Evolutionary conservation across 2,888 invertebrate genomes (phyloP).

Genomic region (Pseudeuparius sepicola): DNA sequence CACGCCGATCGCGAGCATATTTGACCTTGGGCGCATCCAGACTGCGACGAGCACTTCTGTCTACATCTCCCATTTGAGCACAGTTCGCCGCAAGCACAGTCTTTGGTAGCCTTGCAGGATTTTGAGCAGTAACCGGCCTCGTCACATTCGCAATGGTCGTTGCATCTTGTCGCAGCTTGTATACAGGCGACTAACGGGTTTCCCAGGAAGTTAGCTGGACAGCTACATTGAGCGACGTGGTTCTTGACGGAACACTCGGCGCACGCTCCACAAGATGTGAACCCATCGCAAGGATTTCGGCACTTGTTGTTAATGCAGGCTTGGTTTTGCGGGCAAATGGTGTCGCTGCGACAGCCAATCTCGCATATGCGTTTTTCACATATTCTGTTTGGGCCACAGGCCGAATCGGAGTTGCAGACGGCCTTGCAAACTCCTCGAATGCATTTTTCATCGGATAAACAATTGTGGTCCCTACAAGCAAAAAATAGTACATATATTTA

Average conservation of each 20-base stretch:
- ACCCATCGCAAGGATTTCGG: constrained; percentile 69
- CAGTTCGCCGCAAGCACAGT: constrained; percentile 75
- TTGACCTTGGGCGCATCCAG: constrained; percentile 65
- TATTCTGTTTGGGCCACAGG: constrained; percentile 71
- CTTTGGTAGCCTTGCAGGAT: constrained; percentile 52
- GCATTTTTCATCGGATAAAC: constrained; percentile 78
- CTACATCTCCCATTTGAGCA: constrained; percentile 67
- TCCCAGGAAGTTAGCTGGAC: constrained; percentile 69
- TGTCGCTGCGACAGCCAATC: constrained; percentile 78
- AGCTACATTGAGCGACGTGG: constrained; percentile 79
- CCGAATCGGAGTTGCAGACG: constrained; percentile 77
- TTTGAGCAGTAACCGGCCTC: constrained; percentile 70
- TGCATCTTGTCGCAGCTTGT: constrained; percentile 60
- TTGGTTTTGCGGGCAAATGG: constrained; percentile 61
- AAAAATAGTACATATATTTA: not conserved
- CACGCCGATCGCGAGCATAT: constrained; percentile 65
- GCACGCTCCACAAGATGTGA: constrained; percentile 70
- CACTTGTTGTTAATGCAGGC: constrained; percentile 78
- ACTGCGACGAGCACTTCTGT: constrained; percentile 56
- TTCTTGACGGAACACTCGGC: constrained; percentile 73
- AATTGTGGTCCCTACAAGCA: constrained; percentile 62
- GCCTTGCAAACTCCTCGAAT: constrained; percentile 72
- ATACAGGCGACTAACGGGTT: constrained; percentile 73
- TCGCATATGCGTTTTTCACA: constrained; percentile 81
- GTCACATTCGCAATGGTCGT: constrained; percentile 70